Base-by-base conservation (phyloP, 2,888 invertebrate genomes). In the Litoditis marina region DNA sequence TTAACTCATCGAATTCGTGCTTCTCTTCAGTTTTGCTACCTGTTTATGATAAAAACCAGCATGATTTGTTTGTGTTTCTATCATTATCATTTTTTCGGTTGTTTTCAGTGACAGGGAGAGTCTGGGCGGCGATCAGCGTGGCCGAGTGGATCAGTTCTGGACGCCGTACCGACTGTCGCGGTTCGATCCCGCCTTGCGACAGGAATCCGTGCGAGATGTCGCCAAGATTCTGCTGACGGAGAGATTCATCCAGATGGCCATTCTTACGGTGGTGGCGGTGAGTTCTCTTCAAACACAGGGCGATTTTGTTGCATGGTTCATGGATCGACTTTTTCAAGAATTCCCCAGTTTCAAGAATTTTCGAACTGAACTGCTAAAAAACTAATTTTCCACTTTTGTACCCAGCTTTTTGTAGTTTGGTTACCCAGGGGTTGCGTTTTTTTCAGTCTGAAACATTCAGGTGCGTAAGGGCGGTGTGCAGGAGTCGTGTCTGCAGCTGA, bases 401-500 rank as follows among this genome's bases (percentile, higher is more conserved):
- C n/a, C n/a, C n/a, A n/a, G n/a, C n/a, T n/a, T n/a, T n/a, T n/a
- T n/a, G n/a, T n/a, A n/a, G n/a, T n/a, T n/a, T n/a, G n/a, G n/a
- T n/a, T n/a, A n/a, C n/a, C n/a, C n/a, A n/a, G n/a, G n/a, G n/a
- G n/a, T n/a, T n/a, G n/a, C n/a, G n/a, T n/a, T n/a, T n/a, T n/a
- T n/a, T n/a, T n/a, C n/a, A 27, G 31, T 31, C 22, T 32, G 31
- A 1, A 19, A 2, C 19, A 34, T 30, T 57, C 42, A 42, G 42
- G 16, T 4, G n/a, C 42, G 11, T 3, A 3, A 42, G 42, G 19
- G 27, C 13, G n/a, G n/a, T n/a, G 64, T 72, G 61, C 66, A 65
- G 55, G 69, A 71, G n/a, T 60, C 57, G 11, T 69, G 75, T 1
- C 49, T 76, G 4, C 78, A 79, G 55, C 58, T 78, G 51, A 66